A percentile compares a stretch with the other conserved stretches of the same genome.
These are phyloP conservation scores for Psittacula echo DNA, from an alignment of 2,797 vertebrate species.

Conservation along the genomic window DNA sequence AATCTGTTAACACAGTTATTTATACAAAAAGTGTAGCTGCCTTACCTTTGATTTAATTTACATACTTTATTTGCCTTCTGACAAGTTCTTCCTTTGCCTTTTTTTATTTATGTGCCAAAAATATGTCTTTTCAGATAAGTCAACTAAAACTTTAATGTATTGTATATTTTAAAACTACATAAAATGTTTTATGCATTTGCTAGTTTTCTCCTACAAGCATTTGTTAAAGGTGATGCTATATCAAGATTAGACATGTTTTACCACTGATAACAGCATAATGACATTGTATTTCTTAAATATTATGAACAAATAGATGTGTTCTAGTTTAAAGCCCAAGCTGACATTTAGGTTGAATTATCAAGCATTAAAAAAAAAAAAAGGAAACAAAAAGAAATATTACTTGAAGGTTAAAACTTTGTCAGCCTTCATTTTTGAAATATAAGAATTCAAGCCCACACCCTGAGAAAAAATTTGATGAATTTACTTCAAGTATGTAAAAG, in stretches of 20 bases:
- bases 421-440: constrained; percentile 52
- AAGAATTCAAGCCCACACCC: constrained; percentile 68
- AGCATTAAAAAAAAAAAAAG: constrained; percentile 20
- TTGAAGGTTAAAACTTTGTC: constrained; percentile 72
- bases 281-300: constrained; percentile 76
- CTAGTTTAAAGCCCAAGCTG: constrained; percentile 70
- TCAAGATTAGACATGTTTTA: constrained; percentile 78
- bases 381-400: not conserved
- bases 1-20: constrained; percentile 84
- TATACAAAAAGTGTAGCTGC: constrained; percentile 83
- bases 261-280: constrained; percentile 72
- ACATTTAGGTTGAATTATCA: constrained; percentile 73
- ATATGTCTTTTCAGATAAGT: constrained; percentile 83
- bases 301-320: constrained; percentile 69
- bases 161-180: constrained; percentile 82
- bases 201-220: constrained; percentile 66
- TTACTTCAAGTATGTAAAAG: constrained; percentile 71
- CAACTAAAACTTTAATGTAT: constrained; percentile 82
- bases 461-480: constrained; percentile 77
- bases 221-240: constrained; percentile 76
- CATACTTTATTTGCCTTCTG: constrained; percentile 84
- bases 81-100: constrained; percentile 82
- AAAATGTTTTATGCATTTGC: constrained; percentile 79
- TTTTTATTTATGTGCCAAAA: constrained; percentile 85
- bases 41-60: constrained; percentile 87